Evolutionary conservation across 2,113 vertebrate species (phyloP).

Genomic region (Anguilla rostrata): DNA sequence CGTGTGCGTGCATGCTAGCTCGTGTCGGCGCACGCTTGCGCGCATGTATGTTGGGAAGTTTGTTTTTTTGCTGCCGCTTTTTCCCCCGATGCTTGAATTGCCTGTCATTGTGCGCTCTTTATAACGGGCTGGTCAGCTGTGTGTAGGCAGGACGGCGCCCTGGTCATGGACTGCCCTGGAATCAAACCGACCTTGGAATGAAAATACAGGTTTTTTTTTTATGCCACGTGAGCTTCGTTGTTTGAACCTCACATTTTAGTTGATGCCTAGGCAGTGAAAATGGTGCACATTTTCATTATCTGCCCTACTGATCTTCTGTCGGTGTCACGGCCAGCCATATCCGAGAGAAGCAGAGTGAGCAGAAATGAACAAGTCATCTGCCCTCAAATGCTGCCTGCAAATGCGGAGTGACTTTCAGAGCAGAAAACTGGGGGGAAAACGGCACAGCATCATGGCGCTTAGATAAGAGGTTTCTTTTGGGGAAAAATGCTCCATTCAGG

Average conservation of each 20-base stretch:
- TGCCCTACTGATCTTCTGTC: not conserved
- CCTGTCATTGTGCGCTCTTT: not conserved
- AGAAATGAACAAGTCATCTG: not conserved
- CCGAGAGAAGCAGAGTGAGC: not conserved
- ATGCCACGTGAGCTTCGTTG: not conserved
- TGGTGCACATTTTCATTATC: not conserved
- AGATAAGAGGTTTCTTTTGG: not conserved
- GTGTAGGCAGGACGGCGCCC: not conserved
- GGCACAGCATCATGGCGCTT: not conserved
- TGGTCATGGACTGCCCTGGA: not conserved
- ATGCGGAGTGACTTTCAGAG: not conserved
- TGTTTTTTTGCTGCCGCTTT: not conserved
- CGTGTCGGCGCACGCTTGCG: not conserved
- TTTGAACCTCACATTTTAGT: not conserved
- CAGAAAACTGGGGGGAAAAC: not conserved
- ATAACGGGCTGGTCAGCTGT: not conserved
- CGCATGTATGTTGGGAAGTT: conserved; percentile 21
- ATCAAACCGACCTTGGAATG: not conserved
- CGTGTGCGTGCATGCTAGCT: not conserved
- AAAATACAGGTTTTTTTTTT: not conserved
- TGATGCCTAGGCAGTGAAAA: not conserved
- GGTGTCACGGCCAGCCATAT: not conserved
- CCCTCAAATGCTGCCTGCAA: not conserved
- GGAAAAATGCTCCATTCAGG: not conserved
- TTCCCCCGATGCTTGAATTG: not conserved